Evolutionary conservation across 2,113 vertebrate genomes (phyloP).

Genomic region (Coreoperca whiteheadi): DNA sequence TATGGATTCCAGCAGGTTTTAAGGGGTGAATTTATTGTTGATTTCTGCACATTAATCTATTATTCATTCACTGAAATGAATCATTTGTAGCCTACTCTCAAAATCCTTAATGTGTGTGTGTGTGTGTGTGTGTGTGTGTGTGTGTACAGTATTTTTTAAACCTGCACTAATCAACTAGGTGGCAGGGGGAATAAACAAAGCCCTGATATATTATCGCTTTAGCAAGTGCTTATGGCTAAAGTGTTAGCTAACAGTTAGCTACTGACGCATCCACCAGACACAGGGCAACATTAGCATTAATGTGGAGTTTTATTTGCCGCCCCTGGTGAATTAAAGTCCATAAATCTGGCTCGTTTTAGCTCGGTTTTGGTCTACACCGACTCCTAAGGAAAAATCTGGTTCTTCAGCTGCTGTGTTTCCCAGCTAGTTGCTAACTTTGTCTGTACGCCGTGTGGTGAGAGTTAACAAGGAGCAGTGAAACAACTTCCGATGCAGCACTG

Average conservation of each 20-base stretch:
- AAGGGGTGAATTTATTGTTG: background rate
- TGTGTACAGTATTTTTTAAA: background rate
- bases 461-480: background rate
- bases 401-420: background rate
- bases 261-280: background rate
- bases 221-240: background rate
- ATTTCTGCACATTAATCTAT: conserved; percentile 3
- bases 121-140: background rate
- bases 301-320: background rate
- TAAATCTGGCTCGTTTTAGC: background rate
- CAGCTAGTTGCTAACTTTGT: background rate
- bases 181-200: background rate
- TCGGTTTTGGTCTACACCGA: background rate
- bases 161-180: background rate
- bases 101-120: background rate
- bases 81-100: background rate
- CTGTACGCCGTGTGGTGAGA: background rate
- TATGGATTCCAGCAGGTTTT: conserved; percentile 32
- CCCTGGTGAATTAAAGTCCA: background rate
- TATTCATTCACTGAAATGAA: background rate
- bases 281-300: background rate
- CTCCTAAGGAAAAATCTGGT: background rate
- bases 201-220: background rate
- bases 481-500: background rate
- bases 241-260: background rate